phyloP scores from a whole-genome alignment of 2,113 vertebrate species.

The Trematomus loennbergii region DNA sequence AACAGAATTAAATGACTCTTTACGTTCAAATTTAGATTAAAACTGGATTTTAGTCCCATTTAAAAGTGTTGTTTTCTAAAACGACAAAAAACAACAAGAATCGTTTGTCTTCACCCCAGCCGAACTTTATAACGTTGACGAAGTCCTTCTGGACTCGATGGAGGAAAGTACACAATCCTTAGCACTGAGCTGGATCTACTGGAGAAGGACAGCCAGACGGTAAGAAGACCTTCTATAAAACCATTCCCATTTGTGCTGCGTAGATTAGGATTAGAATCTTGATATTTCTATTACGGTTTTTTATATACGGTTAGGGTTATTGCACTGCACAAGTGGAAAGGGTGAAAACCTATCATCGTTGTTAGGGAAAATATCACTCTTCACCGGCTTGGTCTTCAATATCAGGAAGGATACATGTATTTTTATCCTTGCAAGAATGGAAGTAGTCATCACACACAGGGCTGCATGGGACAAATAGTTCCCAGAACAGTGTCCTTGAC shows the following conservation, averaged over 20 bases:
- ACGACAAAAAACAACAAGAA: neutral
- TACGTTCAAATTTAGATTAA: neutral
- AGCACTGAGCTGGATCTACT: constrained; percentile 88
- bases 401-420: no score
- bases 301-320: neutral
- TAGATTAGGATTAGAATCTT: neutral
- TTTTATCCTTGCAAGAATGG: no score
- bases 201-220: constrained; percentile 92
- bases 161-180: constrained; percentile 87
- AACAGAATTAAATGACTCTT: neutral
- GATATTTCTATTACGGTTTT: neutral
- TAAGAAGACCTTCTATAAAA: constrained; percentile 64
- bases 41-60: neutral
- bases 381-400: no score
- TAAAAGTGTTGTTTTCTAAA: neutral
- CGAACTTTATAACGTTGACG: constrained; percentile 91
- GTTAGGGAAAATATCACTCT: no score
- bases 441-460: no score
- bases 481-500: no score
- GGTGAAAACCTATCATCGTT: neutral
- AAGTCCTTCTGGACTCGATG: constrained; percentile 84
- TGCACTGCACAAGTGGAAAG: neutral
- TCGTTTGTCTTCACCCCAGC: constrained; percentile 76
- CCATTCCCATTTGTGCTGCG: no score
- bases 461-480: no score